Conservation (phyloP, 2,113 vertebrate species). For the Alaudala cheleensis region DNA sequence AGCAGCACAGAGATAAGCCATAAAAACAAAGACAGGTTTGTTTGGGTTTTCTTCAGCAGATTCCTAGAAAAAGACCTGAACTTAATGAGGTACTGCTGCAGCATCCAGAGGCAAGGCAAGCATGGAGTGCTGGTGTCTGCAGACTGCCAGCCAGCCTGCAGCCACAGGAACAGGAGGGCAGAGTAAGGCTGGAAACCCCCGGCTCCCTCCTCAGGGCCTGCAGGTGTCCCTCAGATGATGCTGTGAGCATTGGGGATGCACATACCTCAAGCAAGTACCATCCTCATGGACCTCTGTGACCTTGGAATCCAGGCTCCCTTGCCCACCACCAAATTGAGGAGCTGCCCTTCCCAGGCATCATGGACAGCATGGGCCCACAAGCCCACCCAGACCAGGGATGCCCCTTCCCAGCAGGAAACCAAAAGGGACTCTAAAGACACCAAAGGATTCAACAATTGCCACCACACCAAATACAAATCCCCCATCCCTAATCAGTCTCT, state of each 20-base stretch:
- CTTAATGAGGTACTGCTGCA: neutral
- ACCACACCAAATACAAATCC: neutral
- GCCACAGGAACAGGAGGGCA: neutral
- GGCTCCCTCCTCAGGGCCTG: neutral
- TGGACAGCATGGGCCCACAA: fast-evolving
- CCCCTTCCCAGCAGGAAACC: neutral
- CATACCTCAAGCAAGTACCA: neutral
- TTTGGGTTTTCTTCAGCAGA: neutral
- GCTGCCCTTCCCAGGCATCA: neutral
- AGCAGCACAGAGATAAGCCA: neutral
- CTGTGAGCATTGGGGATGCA: neutral
- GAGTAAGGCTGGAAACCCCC: neutral
- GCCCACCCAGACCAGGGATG: no score
- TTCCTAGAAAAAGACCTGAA: neutral
- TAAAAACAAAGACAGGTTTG: neutral
- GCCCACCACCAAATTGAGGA: neutral
- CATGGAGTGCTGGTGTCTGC: neutral
- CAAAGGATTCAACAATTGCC: neutral
- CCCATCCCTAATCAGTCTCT: fast-evolving
- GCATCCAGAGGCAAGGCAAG: neutral
- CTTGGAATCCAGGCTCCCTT: neutral
- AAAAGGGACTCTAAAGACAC: neutral
- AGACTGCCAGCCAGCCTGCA: neutral
- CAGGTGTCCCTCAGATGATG: neutral
- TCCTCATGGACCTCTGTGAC: neutral